Conservation (phyloP, 2,113 vertebrate species). For the Bujurquina vittata region DNA sequence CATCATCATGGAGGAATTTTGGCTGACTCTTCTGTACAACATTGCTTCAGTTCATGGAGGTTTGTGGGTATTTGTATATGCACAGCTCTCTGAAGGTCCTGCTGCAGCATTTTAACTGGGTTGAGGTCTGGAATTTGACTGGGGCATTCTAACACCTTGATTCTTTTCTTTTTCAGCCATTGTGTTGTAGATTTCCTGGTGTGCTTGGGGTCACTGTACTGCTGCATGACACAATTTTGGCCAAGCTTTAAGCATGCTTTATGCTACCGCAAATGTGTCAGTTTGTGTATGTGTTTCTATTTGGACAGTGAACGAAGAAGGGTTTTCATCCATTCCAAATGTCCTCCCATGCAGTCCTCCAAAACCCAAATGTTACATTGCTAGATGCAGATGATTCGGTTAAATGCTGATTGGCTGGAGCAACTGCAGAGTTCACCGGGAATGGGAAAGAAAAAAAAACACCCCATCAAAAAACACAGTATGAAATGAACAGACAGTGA, state of each 20-base stretch:
- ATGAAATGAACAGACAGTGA: not conserved
- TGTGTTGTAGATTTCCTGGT: not conserved
- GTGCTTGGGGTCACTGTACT: not conserved
- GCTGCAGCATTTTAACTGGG: not conserved
- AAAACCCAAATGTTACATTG: not conserved
- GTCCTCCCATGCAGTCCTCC: not conserved
- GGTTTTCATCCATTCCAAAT: not conserved
- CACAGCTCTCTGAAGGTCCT: not conserved
- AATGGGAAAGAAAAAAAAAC: not conserved
- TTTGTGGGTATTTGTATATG: not conserved
- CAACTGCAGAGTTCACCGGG: not conserved
- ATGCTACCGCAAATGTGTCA: too few relatives aligned
- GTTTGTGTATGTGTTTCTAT: too few relatives aligned
- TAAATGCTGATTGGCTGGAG: too few relatives aligned
- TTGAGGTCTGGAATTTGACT: not conserved
- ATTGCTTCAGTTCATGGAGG: not conserved
- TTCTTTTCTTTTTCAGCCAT: not conserved
- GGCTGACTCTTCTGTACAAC: too few relatives aligned
- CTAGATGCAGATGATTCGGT: not conserved
- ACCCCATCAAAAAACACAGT: not conserved
- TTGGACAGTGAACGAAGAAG: too few relatives aligned
- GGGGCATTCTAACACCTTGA: not conserved
- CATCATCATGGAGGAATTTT: not conserved
- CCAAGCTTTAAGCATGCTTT: too few relatives aligned
- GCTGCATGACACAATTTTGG: not conserved